Evolutionary conservation across 2,113 vertebrate genomes (phyloP).

Genomic region (Upupa epops): DNA sequence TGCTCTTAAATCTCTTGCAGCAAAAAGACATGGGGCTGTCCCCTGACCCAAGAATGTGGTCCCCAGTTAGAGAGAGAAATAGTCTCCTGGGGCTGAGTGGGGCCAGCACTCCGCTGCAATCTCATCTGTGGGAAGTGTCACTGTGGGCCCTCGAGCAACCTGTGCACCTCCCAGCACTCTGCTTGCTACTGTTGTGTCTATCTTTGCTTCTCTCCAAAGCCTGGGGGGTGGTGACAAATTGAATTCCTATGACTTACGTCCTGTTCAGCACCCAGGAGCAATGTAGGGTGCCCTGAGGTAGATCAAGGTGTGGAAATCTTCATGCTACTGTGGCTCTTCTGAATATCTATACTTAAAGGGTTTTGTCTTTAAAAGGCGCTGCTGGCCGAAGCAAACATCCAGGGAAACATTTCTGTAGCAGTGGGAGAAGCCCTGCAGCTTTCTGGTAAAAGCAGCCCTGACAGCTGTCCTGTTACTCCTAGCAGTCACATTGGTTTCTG

Average conservation of each 20-base stretch:
- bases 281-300: not conserved
- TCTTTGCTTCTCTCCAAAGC: not conserved
- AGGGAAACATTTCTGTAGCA: not conserved
- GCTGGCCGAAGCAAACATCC: not conserved
- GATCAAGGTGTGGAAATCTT: not conserved
- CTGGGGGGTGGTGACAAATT: not conserved
- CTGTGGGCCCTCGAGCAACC: not conserved
- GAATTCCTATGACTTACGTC: not conserved
- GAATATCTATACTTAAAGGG: not conserved
- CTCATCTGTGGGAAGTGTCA: not conserved
- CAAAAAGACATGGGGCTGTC: not conserved
- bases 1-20: not conserved
- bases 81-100: rapidly evolving
- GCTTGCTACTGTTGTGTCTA: not conserved
- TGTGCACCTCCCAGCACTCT: not conserved
- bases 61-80: not conserved
- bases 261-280: not conserved
- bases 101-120: not conserved
- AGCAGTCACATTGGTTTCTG: not conserved
- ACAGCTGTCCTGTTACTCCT: not conserved
- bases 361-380: not conserved
- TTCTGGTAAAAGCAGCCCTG: not conserved
- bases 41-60: not conserved
- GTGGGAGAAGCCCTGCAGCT: not conserved
- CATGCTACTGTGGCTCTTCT: not conserved